These are phyloP conservation scores for Spinibarbus caldwelli DNA, from an alignment of 2,797 vertebrate species.

Conservation along the genomic window DNA sequence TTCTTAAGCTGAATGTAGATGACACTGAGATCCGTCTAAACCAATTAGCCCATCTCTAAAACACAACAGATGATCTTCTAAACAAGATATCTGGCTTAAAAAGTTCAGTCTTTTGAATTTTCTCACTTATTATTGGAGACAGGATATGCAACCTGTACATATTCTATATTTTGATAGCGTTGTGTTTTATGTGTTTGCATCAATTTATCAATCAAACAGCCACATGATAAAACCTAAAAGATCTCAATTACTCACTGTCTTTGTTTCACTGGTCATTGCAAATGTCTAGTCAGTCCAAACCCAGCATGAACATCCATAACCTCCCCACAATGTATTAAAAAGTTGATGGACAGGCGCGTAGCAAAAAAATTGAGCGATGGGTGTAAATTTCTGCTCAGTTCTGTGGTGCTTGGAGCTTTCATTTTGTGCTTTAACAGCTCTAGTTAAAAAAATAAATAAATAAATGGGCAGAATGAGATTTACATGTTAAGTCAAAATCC, in stretches of 20 bases:
- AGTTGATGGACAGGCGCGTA: not conserved
- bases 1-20: constrained; percentile 46
- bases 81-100: not conserved
- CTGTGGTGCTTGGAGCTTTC: constrained; percentile 25
- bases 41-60: not conserved
- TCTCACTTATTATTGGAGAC: not conserved
- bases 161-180: constrained; percentile 29
- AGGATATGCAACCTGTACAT: constrained; percentile 38
- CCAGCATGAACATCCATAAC: not conserved
- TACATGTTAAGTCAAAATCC: constrained; percentile 6
- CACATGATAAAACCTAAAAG: not conserved
- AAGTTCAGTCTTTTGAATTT: not conserved
- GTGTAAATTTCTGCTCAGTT: constrained; percentile 3
- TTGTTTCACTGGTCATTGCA: constrained; percentile 7
- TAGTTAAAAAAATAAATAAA: constrained; percentile 25
- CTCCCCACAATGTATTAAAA: not conserved
- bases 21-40: constrained; percentile 21
- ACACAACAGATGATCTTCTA: not conserved
- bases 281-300: constrained; percentile 8
- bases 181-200: constrained; percentile 23
- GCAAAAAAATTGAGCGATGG: not conserved
- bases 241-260: not conserved
- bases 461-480: not conserved
- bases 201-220: not conserved
- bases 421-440: constrained; percentile 45